Evolutionary conservation across 2,888 invertebrate genomes (phyloP), one percentile per base, ranked within the genome.

Genomic region (Campaea margaritaria): DNA sequence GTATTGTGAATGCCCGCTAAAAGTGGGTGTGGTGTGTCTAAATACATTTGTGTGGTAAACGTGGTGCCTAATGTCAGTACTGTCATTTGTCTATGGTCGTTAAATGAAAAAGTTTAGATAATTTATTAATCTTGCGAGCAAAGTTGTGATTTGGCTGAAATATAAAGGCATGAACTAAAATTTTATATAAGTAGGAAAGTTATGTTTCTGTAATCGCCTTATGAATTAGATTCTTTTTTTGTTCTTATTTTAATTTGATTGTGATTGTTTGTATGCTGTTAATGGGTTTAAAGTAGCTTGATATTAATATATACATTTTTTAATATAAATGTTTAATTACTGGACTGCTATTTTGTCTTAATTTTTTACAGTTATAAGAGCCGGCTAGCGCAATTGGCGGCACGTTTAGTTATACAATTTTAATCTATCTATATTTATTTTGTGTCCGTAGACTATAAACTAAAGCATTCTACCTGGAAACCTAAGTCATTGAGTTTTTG

Each of bases 1-100:
- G 21, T 21, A 15, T 44, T 5, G 12, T 21, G 11, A 34, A 47
- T 38, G 36, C 44, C 31, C 49, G 34, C 34, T 61, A 58, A 46
- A 68, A 53, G 48, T 55, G 55, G 55, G 36, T 27, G 55, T 55
- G 48, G 42, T 54, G 27, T 14, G 31, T 14, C n/a, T 16, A 46
- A n/a, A 13, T 42, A 42, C 1, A 39, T 9, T 39, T 13, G 13
- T 12, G 42, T 41, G 15, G n/a, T 41, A 10, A n/a, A 7, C 21
- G 21, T 27, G 43, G 21, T 21, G 21, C 7, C 21, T 21, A 5
- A 43, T 21, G 43, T 21, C 21, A 36, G 2, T 2, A 36, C 12
- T 34, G 34, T 21, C 21, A 21, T 21, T 31, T 31, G 8, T 36
- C 36, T 36, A 10, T 36, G 36, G 36, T 12, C n/a, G 36, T 31